Evolutionary conservation across 2,113 vertebrate genomes (phyloP).

Genomic region (Tursiops truncatus): DNA sequence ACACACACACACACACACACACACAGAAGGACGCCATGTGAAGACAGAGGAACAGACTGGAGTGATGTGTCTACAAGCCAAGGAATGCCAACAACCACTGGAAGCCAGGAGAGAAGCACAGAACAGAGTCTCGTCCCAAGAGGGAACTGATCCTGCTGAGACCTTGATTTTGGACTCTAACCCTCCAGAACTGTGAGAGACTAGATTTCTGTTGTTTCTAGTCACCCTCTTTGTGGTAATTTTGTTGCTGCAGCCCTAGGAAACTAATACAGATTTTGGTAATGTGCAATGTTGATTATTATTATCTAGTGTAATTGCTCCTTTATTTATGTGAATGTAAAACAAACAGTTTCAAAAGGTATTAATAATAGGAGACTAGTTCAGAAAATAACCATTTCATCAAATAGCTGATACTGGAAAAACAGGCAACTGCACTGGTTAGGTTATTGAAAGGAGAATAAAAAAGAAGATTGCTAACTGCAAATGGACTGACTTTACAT

Average conservation of each 20-base stretch:
- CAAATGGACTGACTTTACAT: neutral
- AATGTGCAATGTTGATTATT: neutral
- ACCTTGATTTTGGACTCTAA: neutral
- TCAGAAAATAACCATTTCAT: neutral
- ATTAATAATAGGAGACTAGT: neutral
- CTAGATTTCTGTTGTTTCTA: neutral
- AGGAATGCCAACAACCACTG: fast-evolving
- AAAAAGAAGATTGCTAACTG: neutral
- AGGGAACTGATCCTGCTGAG: neutral
- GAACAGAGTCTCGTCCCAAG: neutral
- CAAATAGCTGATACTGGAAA: neutral
- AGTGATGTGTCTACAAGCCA: neutral
- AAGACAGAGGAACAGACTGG: neutral
- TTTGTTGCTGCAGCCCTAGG: neutral
- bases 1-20: neutral
- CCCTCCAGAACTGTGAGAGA: neutral
- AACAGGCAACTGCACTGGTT: neutral
- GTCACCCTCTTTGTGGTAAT: neutral
- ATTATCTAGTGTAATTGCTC: neutral
- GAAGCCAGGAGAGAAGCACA: neutral
- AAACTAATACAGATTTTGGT: neutral
- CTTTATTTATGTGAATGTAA: neutral
- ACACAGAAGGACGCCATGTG: fast-evolving
- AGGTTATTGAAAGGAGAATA: neutral
- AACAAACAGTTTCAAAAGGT: neutral